Evolutionary conservation across 2,888 invertebrate species (phyloP).

Genomic region (Ophonus ardosiacus): DNA sequence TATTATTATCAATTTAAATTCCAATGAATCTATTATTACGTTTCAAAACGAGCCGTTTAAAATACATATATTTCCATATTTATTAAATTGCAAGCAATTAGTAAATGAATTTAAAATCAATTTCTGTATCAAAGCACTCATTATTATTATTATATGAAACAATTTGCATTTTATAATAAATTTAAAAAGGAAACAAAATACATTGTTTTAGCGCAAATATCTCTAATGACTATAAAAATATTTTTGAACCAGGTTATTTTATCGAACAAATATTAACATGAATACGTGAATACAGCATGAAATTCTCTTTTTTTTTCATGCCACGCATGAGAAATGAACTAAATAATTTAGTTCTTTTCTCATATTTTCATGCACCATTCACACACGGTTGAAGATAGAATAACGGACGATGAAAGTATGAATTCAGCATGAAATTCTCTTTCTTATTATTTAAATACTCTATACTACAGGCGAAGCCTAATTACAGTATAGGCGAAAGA

Average conservation of each 20-base stretch:
- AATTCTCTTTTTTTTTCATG: too few species aligned
- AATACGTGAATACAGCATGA: background rate
- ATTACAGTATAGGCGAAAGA: too few species aligned
- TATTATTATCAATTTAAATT: slow-evolving; percentile 23
- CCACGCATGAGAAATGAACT: too few species aligned
- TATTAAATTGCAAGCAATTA: slow-evolving; percentile 25
- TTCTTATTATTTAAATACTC: too few species aligned
- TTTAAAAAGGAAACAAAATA: background rate
- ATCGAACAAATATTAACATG: background rate
- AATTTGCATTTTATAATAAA: slow-evolving; percentile 4
- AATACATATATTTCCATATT: slow-evolving; percentile 37
- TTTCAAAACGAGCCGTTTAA: slow-evolving; percentile 16
- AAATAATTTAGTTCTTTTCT: too few species aligned
- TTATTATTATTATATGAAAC: slow-evolving; percentile 10
- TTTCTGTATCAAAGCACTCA: slow-evolving; percentile 26
- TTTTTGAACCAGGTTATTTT: background rate
- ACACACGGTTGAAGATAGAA: too few species aligned
- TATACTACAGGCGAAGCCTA: too few species aligned
- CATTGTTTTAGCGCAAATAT: background rate
- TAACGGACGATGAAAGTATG: too few species aligned
- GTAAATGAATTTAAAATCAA: slow-evolving; percentile 25
- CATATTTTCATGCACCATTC: too few species aligned
- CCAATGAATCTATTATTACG: slow-evolving; percentile 6
- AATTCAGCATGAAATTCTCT: too few species aligned
- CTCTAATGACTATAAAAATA: too few species aligned